Conservation (phyloP, 2,797 vertebrate species). For the Molothrus ater region DNA sequence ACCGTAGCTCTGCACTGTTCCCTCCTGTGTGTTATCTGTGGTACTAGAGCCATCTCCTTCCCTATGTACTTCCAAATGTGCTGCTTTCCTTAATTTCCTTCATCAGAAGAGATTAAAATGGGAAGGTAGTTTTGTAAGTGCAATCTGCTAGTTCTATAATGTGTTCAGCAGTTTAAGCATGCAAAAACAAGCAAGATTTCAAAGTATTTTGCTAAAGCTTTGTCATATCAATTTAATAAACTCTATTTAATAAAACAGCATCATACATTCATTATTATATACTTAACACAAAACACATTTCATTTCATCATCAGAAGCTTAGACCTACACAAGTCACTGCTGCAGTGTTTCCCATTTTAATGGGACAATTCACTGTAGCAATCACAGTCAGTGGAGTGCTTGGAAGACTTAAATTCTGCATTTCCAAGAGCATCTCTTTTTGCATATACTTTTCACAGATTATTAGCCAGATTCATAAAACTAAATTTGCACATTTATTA, state of each 20-base stretch:
- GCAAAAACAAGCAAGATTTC: conserved; percentile 49
- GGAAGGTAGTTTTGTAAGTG: conserved; percentile 74
- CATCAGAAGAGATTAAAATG: conserved; percentile 84
- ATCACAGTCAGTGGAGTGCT: neutral
- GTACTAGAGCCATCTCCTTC: conserved; percentile 99
- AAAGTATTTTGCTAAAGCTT: neutral
- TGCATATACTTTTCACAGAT: neutral
- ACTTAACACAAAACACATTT: neutral
- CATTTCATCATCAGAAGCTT: neutral
- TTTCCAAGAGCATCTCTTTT: neutral
- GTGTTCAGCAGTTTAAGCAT: conserved; percentile 57
- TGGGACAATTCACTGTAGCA: neutral
- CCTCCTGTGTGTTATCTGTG: conserved; percentile 98
- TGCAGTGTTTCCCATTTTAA: neutral
- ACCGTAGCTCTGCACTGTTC: conserved; percentile 84
- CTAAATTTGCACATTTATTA: neutral
- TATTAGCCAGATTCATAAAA: neutral
- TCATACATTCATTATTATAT: neutral
- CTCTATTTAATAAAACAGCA: neutral
- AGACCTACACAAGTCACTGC: neutral
- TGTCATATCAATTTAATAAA: neutral
- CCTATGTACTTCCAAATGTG: conserved; percentile 97
- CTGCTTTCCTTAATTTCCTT: conserved; percentile 99
- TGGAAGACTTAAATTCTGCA: neutral
- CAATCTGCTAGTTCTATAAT: conserved; percentile 43